Evolutionary conservation across 2,888 invertebrate species (phyloP).

Genomic region (Selenia dentaria): DNA sequence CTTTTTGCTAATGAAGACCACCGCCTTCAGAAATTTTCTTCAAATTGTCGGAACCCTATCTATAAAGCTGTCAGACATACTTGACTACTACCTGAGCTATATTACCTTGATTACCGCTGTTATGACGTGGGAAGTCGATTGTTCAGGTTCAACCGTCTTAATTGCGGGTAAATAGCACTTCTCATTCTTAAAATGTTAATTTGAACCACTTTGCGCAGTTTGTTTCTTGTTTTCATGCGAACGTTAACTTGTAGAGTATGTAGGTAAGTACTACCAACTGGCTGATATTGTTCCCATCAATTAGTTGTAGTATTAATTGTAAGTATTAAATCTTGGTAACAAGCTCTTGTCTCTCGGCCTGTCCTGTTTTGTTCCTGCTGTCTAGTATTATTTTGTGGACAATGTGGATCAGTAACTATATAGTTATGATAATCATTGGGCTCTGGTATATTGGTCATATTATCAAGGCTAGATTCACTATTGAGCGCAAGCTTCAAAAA

Average conservation of each 20-base stretch:
- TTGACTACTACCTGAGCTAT: constrained; percentile 8
- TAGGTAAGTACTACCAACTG: background rate
- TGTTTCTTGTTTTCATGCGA: constrained; percentile 22
- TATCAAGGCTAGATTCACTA: too few relatives aligned
- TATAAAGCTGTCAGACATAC: background rate
- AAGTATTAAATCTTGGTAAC: too few relatives aligned
- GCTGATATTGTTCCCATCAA: background rate
- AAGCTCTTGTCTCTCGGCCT: too few relatives aligned
- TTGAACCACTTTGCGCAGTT: constrained; percentile 16
- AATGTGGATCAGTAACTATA: too few relatives aligned
- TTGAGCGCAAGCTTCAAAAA: too few relatives aligned
- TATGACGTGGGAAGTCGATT: constrained; percentile 74
- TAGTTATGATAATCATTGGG: too few relatives aligned
- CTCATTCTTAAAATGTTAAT: constrained; percentile 53
- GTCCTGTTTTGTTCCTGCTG: too few relatives aligned
- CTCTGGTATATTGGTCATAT: too few relatives aligned
- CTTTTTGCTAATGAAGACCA: too few relatives aligned
- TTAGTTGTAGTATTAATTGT: background rate
- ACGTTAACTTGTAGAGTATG: constrained; percentile 14
- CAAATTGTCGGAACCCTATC: constrained; percentile 29
- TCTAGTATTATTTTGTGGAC: too few relatives aligned
- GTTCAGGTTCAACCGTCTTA: constrained; percentile 44
- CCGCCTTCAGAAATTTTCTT: too few relatives aligned
- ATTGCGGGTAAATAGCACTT: constrained; percentile 63
- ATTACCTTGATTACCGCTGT: constrained; percentile 57